Base-by-base conservation (phyloP, 2,888 invertebrate genomes). In the Tenthredo mesomela region DNA sequence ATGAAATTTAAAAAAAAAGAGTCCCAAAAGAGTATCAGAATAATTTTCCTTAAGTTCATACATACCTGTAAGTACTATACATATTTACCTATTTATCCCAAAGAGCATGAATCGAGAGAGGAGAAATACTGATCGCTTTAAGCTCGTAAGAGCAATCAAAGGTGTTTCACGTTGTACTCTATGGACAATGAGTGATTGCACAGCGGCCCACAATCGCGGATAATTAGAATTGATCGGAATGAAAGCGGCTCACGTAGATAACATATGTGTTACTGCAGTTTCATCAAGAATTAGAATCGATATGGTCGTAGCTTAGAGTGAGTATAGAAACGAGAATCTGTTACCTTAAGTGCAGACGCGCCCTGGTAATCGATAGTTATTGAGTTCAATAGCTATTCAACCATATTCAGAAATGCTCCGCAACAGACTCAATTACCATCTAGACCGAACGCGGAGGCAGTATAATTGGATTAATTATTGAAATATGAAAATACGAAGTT, bases 171-270 rank as follows among this genome's bases (percentile, higher is more conserved):
- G 40, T 21, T 37, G 9, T 40, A 37, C 70, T 71, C 1, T 21
- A 21, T 6, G 10, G n/a, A 71, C 71, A 40, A 40, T 21, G 40
- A 43, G 40, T 71, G 21, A 71, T 71, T 43, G 21, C 70, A 37
- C 33, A 18, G 1, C 18, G 21, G 18, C 70, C 15, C 40, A n/a
- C 43, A 40, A 71, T 71, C 10, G 21, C 40, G 71, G 71, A 40
- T 43, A 6, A 43, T 43, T 25, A 4, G 21, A 73, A 73, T 73
- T 73, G n/a, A 73, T 73, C 71, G 43, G 21, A 43, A 25, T 73
- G 21, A 43, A 43, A 43, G 21, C 43, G 71, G 71, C 43, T 71
- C 21, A 73, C n/a, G 71, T 0, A 25, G 40, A 18, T 33, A 67
- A 15, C 29, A 33, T 25, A 4, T 67, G 9, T 18, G 25, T 67